Evolutionary conservation across 2,797 vertebrate species (phyloP).

Genomic region (Chelidonichthys spinosus): DNA sequence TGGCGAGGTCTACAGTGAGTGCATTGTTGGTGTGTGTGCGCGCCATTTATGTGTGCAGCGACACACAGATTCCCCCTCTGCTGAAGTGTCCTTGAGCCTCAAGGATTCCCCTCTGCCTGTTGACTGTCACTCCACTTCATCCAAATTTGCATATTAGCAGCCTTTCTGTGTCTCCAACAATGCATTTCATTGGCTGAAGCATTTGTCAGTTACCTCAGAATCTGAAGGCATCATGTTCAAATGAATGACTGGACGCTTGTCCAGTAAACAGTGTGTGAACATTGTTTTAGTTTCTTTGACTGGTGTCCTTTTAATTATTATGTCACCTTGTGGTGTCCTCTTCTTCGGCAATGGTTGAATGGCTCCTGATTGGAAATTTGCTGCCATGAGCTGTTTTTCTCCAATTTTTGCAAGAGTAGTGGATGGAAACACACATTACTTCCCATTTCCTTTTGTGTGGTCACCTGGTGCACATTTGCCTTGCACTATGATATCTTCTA

Average conservation of each 20-base stretch:
- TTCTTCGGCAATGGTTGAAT: not conserved
- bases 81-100: not conserved
- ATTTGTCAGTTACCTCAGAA: not conserved
- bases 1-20: not conserved
- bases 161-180: not conserved
- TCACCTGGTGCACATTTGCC: not conserved
- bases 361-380: not conserved
- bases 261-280: not conserved
- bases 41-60: not conserved
- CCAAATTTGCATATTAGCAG: not conserved
- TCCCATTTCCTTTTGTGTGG: not conserved
- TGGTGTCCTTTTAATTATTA: no score
- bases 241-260: not conserved
- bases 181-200: not conserved
- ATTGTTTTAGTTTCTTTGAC: no score
- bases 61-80: not conserved
- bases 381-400: not conserved
- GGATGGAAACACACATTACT: not conserved
- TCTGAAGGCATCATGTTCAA: not conserved
- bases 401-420: not conserved
- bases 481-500: not conserved
- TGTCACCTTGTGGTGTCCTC: no score
- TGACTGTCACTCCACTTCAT: not conserved
- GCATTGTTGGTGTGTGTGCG: slow-evolving; percentile 17
- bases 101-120: no score